Conservation (phyloP, 2,797 vertebrate genomes). For the Hydrolagus colliei region DNA sequence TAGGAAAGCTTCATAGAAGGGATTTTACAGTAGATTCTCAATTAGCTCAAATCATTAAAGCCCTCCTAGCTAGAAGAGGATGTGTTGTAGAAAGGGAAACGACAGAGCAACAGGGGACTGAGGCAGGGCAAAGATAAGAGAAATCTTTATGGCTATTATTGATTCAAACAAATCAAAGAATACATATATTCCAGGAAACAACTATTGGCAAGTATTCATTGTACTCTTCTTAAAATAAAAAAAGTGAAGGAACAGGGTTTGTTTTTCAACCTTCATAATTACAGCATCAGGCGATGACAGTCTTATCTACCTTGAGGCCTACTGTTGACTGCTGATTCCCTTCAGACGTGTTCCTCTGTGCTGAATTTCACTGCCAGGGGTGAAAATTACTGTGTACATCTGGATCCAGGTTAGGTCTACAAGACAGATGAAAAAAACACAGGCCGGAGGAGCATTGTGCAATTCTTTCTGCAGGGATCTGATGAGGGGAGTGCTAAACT, state of each 20-base stretch:
- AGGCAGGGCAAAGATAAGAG: too few species aligned
- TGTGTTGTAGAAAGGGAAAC: too few species aligned
- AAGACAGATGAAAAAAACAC: conserved; percentile 9
- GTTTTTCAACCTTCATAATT: conserved; percentile 11
- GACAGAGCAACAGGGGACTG: too few species aligned
- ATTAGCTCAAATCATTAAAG: neutral
- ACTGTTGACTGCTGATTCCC: conserved; percentile 24
- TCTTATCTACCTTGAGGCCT: conserved; percentile 2
- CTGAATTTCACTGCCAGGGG: conserved; percentile 23
- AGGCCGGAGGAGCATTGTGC: neutral
- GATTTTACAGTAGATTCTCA: neutral
- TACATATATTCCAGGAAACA: neutral
- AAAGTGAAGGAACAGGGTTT: neutral
- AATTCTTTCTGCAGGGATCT: neutral
- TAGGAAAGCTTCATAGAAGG: neutral
- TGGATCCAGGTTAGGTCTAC: neutral
- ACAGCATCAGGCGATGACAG: conserved; percentile 1
- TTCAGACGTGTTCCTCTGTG: neutral
- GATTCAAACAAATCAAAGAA: too few species aligned
- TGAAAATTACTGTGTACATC: neutral
- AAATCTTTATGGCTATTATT: too few species aligned
- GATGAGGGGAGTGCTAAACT: neutral
- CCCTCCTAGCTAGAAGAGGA: too few species aligned
- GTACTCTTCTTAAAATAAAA: neutral
- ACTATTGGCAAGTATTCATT: conserved; percentile 2